Base-by-base conservation (phyloP, 1,140 invertebrate genomes). In the Drosophila melanica region DNA sequence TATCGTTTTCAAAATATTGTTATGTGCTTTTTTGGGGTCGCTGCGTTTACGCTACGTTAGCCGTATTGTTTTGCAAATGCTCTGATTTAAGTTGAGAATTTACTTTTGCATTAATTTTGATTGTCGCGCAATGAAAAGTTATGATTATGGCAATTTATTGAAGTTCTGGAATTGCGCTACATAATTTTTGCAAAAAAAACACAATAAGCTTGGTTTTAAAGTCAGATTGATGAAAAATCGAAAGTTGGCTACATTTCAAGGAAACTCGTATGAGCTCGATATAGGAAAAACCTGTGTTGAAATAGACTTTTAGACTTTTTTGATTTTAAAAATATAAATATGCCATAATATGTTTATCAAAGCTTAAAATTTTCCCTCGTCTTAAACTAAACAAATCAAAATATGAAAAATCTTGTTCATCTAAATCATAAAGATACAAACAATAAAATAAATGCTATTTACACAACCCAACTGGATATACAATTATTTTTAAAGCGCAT, bases 1-100 rank as follows among this genome's bases (percentile, higher is more conserved):
- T 89, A 89, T 89, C 85, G 77, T 75, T 84, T 89, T 84, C 79
- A 67, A 90, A 79, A 82, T 89, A 80, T 80, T 86, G 65, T 72
- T 70, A 86, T 77, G 35, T 66, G 59, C 71, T 63, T 69, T 67
- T 77, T 77, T 64, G 44, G 55, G 48, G 65, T 64, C 33, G 53
- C 37, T 69, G 60, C 48, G 58, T 65, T 57, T 53, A 80, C 67
- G 74, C 70, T 74, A 82, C 70, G 85, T 78, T 89, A 47, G 59
- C 33, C 80, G 41, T 68, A 78, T 80, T 80, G 77, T 75, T 76
- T 70, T 47, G 45, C 14, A 37, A 79, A 72, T 72, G 67, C 47
- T 70, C 72, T 60, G 69, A 75, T 89, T 80, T 74, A 89, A 89
- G 77, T 75, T 84, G 65, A 12, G 60, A 53, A 69, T 84, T 79